Base-by-base conservation (phyloP, 1,140 invertebrate species). In the Vanessa atalanta region DNA sequence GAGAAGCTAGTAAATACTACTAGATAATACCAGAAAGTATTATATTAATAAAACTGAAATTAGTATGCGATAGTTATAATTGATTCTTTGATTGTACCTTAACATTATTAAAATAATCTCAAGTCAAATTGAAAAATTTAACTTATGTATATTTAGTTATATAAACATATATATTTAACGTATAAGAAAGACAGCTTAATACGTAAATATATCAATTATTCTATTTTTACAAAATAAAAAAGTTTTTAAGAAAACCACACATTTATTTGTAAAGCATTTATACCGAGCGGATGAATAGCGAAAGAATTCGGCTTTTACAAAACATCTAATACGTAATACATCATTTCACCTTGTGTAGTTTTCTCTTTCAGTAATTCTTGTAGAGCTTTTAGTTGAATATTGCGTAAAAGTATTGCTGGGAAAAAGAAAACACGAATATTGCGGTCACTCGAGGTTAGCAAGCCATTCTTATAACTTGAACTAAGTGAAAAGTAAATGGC, bases 391-490 rank as follows among this genome's bases (percentile, higher is more conserved):
- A 57, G 53, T 57, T 26, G 53, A 57, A 57, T 57, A 23, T 14
- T 9, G 20, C 20, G 53, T 57, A 11, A 13, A 57, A 57, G 53
- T 57, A 57, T 11, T 23, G 11, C 20, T 23, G 8, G 16, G 53
- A 13, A 23, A 57, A 57, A 57, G 53, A 57, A 57, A 57, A 20
- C 53, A 57, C 16, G 16, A 57, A 26, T 23, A 57, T 57, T 57
- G 53, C 20, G 53, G 53, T 57, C 53, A 57, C 53, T 57, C 53
- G 53, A 57, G 53, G 53, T 20, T 57, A 57, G 53, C 53, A 57
- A 57, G 53, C n/a, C 53, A 16, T 57, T 20, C 20, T 23, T 11
- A 57, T 23, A 57, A 57, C 53, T 9, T 23, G 16, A 8, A 23
- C 12, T 14, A 57, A 57, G 53, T 57, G 6, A 57, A 12, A 23